Conservation (phyloP, 2,888 invertebrate genomes). For the Sialis fuliginosa region DNA sequence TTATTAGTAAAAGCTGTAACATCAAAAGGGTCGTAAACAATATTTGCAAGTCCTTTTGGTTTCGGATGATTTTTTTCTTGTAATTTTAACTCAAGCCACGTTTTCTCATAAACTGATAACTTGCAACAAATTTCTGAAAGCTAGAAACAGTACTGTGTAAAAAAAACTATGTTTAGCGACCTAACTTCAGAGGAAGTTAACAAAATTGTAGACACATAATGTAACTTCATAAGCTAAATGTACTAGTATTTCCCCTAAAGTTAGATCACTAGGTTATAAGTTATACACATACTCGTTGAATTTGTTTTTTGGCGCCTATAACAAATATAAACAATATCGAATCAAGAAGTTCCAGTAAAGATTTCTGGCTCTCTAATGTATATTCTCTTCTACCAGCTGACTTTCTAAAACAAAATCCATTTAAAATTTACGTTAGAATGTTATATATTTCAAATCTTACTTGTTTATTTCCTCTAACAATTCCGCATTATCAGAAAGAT, state of each 20-base stretch:
- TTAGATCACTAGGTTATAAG: no score
- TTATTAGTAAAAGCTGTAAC: not conserved
- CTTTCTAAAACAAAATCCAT: not conserved
- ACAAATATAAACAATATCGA: slow-evolving; percentile 1
- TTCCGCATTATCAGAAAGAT: no score
- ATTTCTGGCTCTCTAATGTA: not conserved
- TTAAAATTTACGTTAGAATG: no score
- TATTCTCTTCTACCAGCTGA: not conserved
- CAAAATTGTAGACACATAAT: not conserved
- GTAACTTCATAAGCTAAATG: not conserved
- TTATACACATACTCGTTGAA: not conserved
- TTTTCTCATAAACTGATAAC: not conserved
- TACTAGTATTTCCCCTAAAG: no score
- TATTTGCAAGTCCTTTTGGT: not conserved
- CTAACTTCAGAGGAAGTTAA: no score
- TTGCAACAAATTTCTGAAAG: slow-evolving; percentile 3
- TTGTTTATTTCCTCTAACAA: no score
- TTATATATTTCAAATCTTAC: no score
- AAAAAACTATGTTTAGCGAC: no score
- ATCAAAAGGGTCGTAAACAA: slow-evolving; percentile 2
- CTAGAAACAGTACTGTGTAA: not conserved
- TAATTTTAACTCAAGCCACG: slow-evolving; percentile 2
- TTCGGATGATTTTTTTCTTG: not conserved
- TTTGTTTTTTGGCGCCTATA: slow-evolving; percentile 2
- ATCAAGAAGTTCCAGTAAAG: slow-evolving; percentile 1